Evolutionary conservation across 2,888 invertebrate genomes (phyloP).

Genomic region (Serripes groenlandicus): DNA sequence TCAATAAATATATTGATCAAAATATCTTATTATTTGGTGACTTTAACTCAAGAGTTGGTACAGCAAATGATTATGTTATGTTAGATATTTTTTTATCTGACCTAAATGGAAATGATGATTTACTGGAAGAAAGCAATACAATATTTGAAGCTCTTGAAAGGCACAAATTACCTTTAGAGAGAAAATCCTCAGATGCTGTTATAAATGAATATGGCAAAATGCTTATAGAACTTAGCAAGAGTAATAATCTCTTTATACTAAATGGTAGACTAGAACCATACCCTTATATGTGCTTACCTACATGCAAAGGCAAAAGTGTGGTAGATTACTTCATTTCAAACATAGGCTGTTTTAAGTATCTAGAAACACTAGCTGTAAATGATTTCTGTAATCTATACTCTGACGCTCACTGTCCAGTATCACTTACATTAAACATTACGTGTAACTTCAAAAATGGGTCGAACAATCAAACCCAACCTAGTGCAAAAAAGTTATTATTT

Average conservation of each 20-base stretch:
- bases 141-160: background rate
- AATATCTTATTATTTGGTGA: slow-evolving; percentile 10
- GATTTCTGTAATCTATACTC: slow-evolving; percentile 13
- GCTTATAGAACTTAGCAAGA: slow-evolving; percentile 10
- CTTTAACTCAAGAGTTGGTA: background rate
- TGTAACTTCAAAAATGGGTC: no score
- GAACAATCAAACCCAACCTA: no score
- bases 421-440: no score
- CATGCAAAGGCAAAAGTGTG: slow-evolving; percentile 6
- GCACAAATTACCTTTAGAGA: background rate
- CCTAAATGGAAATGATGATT: background rate
- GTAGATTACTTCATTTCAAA: slow-evolving; percentile 15
- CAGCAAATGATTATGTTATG: slow-evolving; percentile 1
- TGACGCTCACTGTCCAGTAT: no score
- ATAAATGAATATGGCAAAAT: slow-evolving; percentile 6
- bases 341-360: background rate
- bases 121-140: background rate
- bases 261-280: background rate
- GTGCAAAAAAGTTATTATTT: no score
- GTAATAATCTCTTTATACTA: slow-evolving; percentile 15
- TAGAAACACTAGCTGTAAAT: background rate
- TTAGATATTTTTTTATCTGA: slow-evolving; percentile 4
- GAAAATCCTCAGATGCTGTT: slow-evolving; percentile 7
- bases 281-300: background rate
- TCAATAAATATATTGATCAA: background rate